phyloP scores from a whole-genome alignment of 1,140 invertebrate species.

The Aphelenchoides besseyi region DNA sequence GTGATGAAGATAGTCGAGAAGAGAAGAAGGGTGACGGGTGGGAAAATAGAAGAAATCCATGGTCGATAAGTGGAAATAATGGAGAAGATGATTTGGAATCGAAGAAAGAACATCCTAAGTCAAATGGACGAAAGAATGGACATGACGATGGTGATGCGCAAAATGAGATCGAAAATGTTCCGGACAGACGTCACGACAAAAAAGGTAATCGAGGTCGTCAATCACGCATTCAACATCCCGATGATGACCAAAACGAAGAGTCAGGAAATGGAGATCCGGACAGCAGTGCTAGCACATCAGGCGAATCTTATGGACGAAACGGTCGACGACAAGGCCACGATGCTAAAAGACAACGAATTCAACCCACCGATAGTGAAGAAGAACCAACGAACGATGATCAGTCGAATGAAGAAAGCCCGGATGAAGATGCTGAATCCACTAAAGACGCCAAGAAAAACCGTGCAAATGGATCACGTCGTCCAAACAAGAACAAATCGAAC shows the following conservation, averaged over 20 bases:
- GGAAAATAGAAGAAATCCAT: conserved; percentile 8
- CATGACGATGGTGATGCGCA: conserved; percentile 30
- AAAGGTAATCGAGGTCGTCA: background rate
- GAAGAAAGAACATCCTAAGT: background rate
- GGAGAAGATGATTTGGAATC: background rate
- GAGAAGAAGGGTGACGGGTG: conserved; percentile 22
- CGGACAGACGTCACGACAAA: no score
- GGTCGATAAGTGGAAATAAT: conserved; percentile 14
- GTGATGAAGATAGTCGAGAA: conserved; percentile 3
- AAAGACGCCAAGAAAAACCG: background rate
- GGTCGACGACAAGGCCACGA: no score
- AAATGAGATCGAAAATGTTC: conserved; percentile 65
- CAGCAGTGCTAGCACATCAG: no score
- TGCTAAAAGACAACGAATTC: background rate
- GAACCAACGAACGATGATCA: background rate
- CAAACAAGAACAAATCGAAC: background rate
- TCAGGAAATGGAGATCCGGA: no score
- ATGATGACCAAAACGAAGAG: no score
- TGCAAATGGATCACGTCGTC: background rate
- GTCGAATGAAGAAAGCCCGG: background rate
- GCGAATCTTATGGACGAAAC: no score
- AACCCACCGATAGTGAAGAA: background rate
- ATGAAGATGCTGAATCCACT: background rate
- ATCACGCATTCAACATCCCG: no score
- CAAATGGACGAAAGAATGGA: background rate